phyloP scores from a whole-genome alignment of 2,797 vertebrate species.

The Xiphorhynchus erythropygius region DNA sequence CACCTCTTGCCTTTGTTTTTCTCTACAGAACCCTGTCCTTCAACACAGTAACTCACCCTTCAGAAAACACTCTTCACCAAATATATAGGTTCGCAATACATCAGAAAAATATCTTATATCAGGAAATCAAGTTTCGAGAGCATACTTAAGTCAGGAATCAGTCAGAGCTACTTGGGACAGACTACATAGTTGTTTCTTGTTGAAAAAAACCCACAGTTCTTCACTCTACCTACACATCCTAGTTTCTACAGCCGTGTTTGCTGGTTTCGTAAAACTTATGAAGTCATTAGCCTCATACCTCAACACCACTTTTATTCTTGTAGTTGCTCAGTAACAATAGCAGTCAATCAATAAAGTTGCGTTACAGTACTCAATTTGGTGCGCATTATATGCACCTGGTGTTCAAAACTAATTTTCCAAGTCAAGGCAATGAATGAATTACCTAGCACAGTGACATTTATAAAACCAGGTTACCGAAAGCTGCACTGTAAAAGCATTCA shows the following conservation, averaged over 20 bases:
- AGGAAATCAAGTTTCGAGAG: not conserved
- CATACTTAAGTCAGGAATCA: not conserved
- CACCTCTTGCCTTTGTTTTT: not conserved
- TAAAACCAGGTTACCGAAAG: not conserved
- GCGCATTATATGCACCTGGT: not conserved
- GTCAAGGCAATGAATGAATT: not conserved
- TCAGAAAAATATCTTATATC: not conserved
- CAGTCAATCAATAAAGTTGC: not conserved
- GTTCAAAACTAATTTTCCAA: slow-evolving; percentile 9
- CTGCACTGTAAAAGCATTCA: not conserved
- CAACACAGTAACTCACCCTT: not conserved
- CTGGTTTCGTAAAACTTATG: not conserved
- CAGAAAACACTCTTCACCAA: not conserved
- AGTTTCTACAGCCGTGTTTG: not conserved
- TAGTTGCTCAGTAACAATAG: not conserved
- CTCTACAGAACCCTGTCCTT: not conserved
- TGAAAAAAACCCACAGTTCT: not conserved
- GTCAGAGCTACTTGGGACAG: not conserved
- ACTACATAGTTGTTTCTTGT: not conserved
- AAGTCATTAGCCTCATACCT: not conserved
- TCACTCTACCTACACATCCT: not conserved
- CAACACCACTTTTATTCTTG: not conserved
- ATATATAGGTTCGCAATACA: not conserved
- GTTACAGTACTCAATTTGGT: not conserved
- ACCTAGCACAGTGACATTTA: not conserved